phyloP scores from a whole-genome alignment of 2,888 invertebrate genomes.

The Caenorhabditis sp. region DNA sequence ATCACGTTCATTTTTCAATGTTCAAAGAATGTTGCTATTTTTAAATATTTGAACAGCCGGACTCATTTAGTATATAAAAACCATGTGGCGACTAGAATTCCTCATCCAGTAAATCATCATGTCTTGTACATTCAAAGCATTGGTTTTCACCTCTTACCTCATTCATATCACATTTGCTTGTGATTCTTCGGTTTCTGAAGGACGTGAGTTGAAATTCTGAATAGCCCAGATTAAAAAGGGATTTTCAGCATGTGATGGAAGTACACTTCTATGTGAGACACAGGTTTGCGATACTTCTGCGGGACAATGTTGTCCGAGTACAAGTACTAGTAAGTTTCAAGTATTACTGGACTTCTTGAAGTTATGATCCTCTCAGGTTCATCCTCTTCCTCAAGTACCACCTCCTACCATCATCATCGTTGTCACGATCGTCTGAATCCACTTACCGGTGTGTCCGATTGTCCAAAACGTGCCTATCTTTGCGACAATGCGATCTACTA shows the following conservation, averaged over 20 bases:
- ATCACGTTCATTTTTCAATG: too few relatives aligned
- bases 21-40: too few relatives aligned
- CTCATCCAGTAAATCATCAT: neutral
- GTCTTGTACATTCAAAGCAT: too few relatives aligned
- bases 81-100: too few relatives aligned
- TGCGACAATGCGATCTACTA: constrained; percentile 34
- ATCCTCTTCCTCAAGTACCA: neutral
- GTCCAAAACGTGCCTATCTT: constrained; percentile 29
- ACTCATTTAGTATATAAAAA: too few relatives aligned
- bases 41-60: too few relatives aligned
- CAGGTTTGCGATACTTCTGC: neutral
- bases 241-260: neutral
- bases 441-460: constrained; percentile 35
- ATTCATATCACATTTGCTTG: neutral
- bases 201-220: neutral
- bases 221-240: neutral
- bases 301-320: neutral
- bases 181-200: neutral
- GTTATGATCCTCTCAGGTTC: too few relatives aligned
- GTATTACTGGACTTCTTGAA: too few relatives aligned
- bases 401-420: neutral
- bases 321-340: neutral
- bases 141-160: neutral
- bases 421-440: constrained; percentile 33
- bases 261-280: neutral